These are phyloP conservation scores for Zaprionus africanus DNA, from an alignment of 1,140 invertebrate genomes.

Conservation along the genomic window DNA sequence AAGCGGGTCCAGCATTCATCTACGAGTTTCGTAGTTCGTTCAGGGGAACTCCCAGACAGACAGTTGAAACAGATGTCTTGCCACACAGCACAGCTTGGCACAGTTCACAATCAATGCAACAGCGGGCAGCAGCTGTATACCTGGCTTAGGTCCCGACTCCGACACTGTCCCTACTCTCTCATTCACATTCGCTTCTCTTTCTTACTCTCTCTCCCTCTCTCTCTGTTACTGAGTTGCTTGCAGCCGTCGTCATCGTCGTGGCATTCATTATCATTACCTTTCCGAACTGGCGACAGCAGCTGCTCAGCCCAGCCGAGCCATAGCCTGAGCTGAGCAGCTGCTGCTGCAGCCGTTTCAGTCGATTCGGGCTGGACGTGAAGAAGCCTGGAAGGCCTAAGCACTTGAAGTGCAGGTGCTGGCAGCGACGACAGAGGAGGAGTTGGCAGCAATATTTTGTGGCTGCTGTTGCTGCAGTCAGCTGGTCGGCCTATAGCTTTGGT, in stretches of 20 bases:
- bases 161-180: not conserved
- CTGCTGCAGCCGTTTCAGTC: not conserved
- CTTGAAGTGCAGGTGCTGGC: constrained; percentile 43
- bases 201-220: not conserved
- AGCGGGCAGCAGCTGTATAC: constrained; percentile 41
- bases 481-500: constrained; percentile 23
- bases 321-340: constrained; percentile 9
- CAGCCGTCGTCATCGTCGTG: constrained; percentile 28
- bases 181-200: not conserved
- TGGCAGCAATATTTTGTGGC: constrained; percentile 11
- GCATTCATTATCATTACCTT: constrained; percentile 39
- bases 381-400: constrained; percentile 26
- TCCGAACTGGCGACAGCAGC: constrained; percentile 28
- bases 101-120: constrained; percentile 38
- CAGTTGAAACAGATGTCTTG: constrained; percentile 33
- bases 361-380: not conserved
- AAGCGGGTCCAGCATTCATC: constrained; percentile 6
- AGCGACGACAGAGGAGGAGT: not conserved
- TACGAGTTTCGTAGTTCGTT: constrained; percentile 7
- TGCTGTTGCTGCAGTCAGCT: not conserved
- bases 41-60: constrained; percentile 33
- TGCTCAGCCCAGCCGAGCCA: constrained; percentile 15
- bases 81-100: not conserved
- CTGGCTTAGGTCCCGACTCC: not conserved
- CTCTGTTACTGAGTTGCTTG: not conserved